Evolutionary conservation across 2,797 vertebrate species (phyloP), one percentile per base, ranked within the genome.

Genomic region (Taeniopygia guttata): DNA sequence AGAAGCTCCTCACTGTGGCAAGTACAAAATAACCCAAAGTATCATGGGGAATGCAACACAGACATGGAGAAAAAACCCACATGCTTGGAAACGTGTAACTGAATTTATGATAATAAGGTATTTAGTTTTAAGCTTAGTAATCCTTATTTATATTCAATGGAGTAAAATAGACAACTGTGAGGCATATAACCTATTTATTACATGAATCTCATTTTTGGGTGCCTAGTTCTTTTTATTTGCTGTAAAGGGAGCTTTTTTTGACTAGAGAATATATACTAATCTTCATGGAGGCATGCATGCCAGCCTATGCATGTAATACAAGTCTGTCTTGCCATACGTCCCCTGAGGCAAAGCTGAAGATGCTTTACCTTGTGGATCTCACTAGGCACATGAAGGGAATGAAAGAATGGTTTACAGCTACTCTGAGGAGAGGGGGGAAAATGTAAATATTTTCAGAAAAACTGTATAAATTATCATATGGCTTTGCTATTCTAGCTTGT

Each of bases 401-500:
- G 70, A 78, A 88, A 79, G 52, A 91, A 82, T 82, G 45, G 7
- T 79, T 94, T 87, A 67, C 51, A 87, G n/a, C 42, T 80, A 38
- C 56, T 85, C 52, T 5, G 16, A 75, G 66, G 22, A 73, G 36
- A 82, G 15, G 16, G 26, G 13, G 2, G 19, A 10, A 76, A 66
- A 34, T 48, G 52, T 66, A 87, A 87, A 87, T 87, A 73, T 79
- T 89, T 92, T 92, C 29, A 55, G 48, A 63, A 84, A 89, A 92
- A 12, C 5, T 69, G 23, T n/a, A 59, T 49, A 79, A 76, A 76
- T 94, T 87, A 59, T 69, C 25, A 40, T 29, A 82, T 27, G 13
- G 11, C 19, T 79, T 84, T 95, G n/a, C 9, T 76, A 2, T 45
- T 87, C 59, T 66, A 46, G 6, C 80, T 76, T 84, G 19, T 54